These are phyloP conservation scores for Exaiptasia diaphana DNA, from an alignment of 64 coral and sea anemone genomes.

Conservation along the genomic window DNA sequence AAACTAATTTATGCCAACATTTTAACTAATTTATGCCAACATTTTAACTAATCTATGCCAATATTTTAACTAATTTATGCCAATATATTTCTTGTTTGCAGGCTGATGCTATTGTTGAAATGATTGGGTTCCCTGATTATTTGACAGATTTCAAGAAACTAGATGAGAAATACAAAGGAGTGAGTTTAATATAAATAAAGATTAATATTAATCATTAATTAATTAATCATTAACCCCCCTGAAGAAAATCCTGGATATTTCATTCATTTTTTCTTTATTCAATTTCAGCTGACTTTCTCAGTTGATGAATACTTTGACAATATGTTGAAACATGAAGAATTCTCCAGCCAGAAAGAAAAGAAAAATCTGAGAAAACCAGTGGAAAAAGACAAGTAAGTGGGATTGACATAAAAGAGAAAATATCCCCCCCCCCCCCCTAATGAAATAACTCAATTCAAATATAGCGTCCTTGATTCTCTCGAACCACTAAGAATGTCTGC, in stretches of 20 bases:
- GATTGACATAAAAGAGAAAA: neutral
- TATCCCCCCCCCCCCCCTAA: neutral
- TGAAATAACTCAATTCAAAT: neutral
- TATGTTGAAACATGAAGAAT: constrained; percentile 10
- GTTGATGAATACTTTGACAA: constrained; percentile 53
- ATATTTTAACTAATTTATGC: too few relatives aligned
- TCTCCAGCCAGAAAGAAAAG: neutral
- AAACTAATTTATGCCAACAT: too few relatives aligned
- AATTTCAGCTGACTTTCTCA: constrained; percentile 48
- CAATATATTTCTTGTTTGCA: constrained; percentile 1
- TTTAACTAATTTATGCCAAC: too few relatives aligned
- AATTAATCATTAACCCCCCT: too few relatives aligned
- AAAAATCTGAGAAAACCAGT: constrained; percentile 60
- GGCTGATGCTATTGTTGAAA: constrained; percentile 67
- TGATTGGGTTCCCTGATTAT: constrained; percentile 81
- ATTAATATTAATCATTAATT: too few relatives aligned
- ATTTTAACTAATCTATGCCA: too few relatives aligned
- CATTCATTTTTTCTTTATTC: neutral
- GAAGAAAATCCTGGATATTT: too few relatives aligned
- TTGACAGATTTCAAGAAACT: constrained; percentile 26
- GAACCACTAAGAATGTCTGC: too few relatives aligned
- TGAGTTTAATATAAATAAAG: neutral
- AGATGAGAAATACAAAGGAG: constrained; percentile 59
- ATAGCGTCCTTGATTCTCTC: too few relatives aligned
- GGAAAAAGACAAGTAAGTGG: constrained; percentile 68